Evolutionary conservation across 2,888 invertebrate species (phyloP).

Genomic region (Euclidia mi): DNA sequence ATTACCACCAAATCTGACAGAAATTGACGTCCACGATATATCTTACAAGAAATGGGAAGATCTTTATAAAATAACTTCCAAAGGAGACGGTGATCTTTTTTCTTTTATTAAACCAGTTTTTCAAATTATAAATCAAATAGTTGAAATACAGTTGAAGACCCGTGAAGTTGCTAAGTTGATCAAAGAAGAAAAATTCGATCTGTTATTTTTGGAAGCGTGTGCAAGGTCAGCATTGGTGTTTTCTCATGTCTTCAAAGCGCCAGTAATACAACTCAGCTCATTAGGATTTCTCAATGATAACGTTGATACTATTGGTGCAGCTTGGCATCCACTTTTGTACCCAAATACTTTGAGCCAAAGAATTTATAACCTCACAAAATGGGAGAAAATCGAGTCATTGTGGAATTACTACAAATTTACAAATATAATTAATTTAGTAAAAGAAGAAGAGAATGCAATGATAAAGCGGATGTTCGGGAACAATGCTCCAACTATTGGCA

Average conservation of each 20-base stretch:
- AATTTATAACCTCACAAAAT: slow-evolving; percentile 34
- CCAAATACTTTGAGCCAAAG: slow-evolving; percentile 27
- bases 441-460: slow-evolving; percentile 15
- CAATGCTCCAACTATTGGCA: slow-evolving; percentile 38
- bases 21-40: slow-evolving; percentile 73
- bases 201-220: slow-evolving; percentile 64
- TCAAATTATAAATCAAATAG: slow-evolving; percentile 59
- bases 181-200: slow-evolving; percentile 39
- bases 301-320: slow-evolving; percentile 57
- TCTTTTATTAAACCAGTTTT: no score
- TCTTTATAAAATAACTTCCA: slow-evolving; percentile 4
- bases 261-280: slow-evolving; percentile 67
- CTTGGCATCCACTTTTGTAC: slow-evolving; percentile 60
- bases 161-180: slow-evolving; percentile 6
- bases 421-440: not conserved
- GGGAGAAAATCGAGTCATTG: slow-evolving; percentile 39
- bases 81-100: slow-evolving; percentile 15
- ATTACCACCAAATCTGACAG: slow-evolving; percentile 70
- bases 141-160: slow-evolving; percentile 23
- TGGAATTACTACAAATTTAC: slow-evolving; percentile 17
- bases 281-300: slow-evolving; percentile 48
- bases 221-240: slow-evolving; percentile 51
- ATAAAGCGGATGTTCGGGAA: slow-evolving; percentile 29
- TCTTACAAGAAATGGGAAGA: slow-evolving; percentile 58
- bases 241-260: slow-evolving; percentile 60